Evolutionary conservation across 2,113 vertebrate genomes (phyloP), one percentile per base, ranked within the genome.

Genomic region (Gymnocephalus cernua): DNA sequence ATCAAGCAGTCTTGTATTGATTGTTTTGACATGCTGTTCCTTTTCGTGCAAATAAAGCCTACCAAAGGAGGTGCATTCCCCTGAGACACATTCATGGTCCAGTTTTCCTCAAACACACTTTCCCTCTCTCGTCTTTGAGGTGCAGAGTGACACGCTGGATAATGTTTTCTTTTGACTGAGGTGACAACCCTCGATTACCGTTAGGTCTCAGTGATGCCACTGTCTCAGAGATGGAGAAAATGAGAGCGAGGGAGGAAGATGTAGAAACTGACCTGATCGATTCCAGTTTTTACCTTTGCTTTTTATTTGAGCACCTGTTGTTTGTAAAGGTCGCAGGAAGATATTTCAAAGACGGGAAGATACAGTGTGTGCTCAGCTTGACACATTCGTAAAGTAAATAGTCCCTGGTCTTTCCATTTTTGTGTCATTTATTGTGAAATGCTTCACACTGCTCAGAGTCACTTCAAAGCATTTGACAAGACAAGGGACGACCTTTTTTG

Each of bases 121-220:
- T 56, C 57, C 38, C 32, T 54, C 3, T 53, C 19, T 44, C 29
- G 59, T 82, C 76, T 70, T 77, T 66, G 69, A 83, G 65, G 53
- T 84, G 69, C 19, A 51, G 6, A 82, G 27, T 69, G 83, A 79
- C 59, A 56, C 76, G 25, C 27, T 51, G 75, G 74, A 72, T 84
- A 61, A 61, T 76, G 72, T 82, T 84, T 86, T 50, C 71, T 72
- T 75, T 74, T 59, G 76, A 86, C 74, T 80, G 38, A 81, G 58
- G 68, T 79, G 73, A 86, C 70, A 83, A 70, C 57, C 71, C 65
- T 85, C 56, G 44, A 78, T 84, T 90, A 74, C 64, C 74, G 70
- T 80, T 72, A 68, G 41, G 70, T 90, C 81, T 72, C 59, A 45
- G 68, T 56, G 77, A 88, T 73, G 67, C 66, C 77, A 58, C 64